phyloP scores from a whole-genome alignment of 2,888 invertebrate genomes.

The Choristoneura rosaceana region DNA sequence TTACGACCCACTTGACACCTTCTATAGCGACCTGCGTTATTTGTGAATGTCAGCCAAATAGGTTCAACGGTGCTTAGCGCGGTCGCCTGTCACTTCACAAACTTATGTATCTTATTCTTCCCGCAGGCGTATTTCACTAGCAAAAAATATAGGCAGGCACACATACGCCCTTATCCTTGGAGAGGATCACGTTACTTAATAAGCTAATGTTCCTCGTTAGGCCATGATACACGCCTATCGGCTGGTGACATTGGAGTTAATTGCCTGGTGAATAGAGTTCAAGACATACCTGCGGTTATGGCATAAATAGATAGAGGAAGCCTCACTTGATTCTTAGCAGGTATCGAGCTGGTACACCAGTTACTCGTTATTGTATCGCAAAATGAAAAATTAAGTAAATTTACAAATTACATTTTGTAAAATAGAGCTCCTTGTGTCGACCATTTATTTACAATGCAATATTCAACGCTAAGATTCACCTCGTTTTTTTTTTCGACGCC shows the following conservation, averaged over 20 bases:
- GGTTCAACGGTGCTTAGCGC: constrained; percentile 18
- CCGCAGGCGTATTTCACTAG: not conserved
- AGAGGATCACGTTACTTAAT: constrained; percentile 33
- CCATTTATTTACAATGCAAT: constrained; percentile 1
- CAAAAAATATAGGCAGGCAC: not conserved
- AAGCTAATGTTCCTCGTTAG: constrained; percentile 20
- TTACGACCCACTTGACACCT: constrained; percentile 38
- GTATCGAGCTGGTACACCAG: not conserved
- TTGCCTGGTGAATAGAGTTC: constrained; percentile 63
- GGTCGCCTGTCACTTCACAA: constrained; percentile 18
- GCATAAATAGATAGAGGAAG: constrained; percentile 56
- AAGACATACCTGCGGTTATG: constrained; percentile 70
- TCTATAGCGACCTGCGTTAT: constrained; percentile 23
- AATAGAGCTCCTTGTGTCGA: not conserved
- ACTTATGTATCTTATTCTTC: constrained; percentile 1
- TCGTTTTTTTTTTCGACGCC: not conserved
- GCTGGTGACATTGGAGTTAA: constrained; percentile 65
- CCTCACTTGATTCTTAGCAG: constrained; percentile 3
- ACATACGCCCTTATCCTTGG: constrained; percentile 9
- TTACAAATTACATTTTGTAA: not conserved
- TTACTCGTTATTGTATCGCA: too few species aligned
- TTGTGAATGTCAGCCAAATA: constrained; percentile 19
- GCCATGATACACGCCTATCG: constrained; percentile 48
- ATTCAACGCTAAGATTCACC: not conserved
- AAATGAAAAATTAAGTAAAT: not conserved